Percentiles rank a stretch among this genome's conserved stretches.
Evolutionary conservation across 2,797 vertebrate species (phyloP).

Genomic region (Pyrocephalus nanus): DNA sequence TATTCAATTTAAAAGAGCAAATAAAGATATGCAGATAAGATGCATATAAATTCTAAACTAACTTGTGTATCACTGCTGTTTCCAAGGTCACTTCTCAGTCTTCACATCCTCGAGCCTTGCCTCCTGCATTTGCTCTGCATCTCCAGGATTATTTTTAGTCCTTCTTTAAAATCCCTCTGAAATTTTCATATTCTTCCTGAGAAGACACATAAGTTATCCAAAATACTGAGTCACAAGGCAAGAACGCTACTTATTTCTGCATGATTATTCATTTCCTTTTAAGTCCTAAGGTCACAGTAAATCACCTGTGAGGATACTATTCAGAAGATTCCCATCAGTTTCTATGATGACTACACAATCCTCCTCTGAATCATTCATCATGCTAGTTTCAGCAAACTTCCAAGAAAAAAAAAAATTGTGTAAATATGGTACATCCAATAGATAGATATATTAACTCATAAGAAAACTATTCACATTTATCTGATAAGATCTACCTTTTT

Average conservation of each 20-base stretch:
- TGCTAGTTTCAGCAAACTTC: not conserved
- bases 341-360: fast-evolving
- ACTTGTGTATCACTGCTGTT: not conserved
- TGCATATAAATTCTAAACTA: not conserved
- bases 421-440: not conserved
- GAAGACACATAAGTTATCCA: not conserved
- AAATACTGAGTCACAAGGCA: not conserved
- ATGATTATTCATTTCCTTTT: not conserved
- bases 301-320: not conserved
- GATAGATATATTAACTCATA: not conserved
- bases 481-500: not conserved
- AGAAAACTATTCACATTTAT: not conserved
- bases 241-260: not conserved
- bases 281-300: not conserved
- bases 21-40: not conserved
- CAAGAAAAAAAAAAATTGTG: not conserved
- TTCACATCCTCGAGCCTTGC: not conserved
- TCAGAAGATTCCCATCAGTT: not conserved
- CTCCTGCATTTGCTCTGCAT: not conserved
- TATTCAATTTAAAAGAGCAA: not conserved
- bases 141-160: not conserved
- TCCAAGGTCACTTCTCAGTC: not conserved
- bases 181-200: not conserved
- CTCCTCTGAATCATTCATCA: not conserved
- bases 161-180: not conserved